phyloP scores from a whole-genome alignment of 35 echinoderm and acorn worm genomes.

The Eucidaris tribuloides region DNA sequence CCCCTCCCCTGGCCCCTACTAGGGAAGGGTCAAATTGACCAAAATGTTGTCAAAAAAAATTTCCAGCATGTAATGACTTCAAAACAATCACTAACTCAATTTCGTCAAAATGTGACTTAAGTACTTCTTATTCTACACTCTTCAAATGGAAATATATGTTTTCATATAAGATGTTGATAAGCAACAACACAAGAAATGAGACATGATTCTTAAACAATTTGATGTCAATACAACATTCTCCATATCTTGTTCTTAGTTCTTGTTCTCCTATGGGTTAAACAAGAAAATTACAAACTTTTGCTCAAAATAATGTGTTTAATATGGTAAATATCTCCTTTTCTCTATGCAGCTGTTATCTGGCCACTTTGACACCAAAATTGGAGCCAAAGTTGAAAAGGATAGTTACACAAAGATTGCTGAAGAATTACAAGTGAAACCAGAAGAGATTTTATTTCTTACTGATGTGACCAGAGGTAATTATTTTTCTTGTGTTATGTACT shows the following conservation, averaged over 20 bases:
- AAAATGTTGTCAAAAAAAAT: no score
- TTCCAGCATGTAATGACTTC: no score
- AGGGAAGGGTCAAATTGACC: no score
- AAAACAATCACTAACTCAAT: no score
- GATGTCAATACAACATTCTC: background rate
- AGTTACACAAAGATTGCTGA: constrained; percentile 59
- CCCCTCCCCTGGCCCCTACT: no score
- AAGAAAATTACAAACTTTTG: background rate
- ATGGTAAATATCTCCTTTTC: no score
- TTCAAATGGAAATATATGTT: no score
- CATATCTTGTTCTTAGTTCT: no score
- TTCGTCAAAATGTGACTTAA: no score
- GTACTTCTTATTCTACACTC: no score
- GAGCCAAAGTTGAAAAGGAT: constrained; percentile 66
- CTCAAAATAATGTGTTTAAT: background rate
- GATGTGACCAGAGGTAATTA: constrained; percentile 53
- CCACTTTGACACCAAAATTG: constrained; percentile 81
- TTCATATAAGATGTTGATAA: background rate
- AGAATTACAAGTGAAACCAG: constrained; percentile 41
- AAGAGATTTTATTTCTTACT: constrained; percentile 63
- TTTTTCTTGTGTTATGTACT: no score
- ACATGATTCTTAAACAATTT: background rate
- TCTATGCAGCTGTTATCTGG: constrained; percentile 59
- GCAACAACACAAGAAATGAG: background rate
- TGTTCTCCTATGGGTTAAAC: background rate